Base-by-base conservation (phyloP, 2,797 vertebrate genomes). In the Ctenopoma kingsleyae region DNA sequence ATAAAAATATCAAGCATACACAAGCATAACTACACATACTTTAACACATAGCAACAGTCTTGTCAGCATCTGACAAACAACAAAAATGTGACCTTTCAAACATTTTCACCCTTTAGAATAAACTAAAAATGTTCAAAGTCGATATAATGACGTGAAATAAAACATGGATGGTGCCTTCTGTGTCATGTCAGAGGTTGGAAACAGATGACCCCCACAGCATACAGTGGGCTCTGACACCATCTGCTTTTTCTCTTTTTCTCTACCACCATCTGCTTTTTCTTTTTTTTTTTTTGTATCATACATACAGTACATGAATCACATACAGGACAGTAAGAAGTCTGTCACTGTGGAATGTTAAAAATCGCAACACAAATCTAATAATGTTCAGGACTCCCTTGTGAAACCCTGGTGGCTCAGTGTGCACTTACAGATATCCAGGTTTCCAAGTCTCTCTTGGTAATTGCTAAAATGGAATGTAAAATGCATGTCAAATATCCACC, bases 111-210 rank as follows among this genome's bases (percentile, higher is more conserved):
- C 4, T 8, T 12, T 27, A 4, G n/a, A 10, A 46, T 46, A 22
- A 46, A 51, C 11, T 11, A 17, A n/a, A n/a, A n/a, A n/a, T n/a
- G n/a, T 36, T 9, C 36, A n/a, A 27, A 35, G 17, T 11, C 15
- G 52, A 19, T 35, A n/a, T 9, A 11, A 47, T 23, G 11, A 23
- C 11, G 20, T 4, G 3, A 11, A 53, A 66, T 38, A 35, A 40
- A 36, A 40, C 47, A 79, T 51, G 52, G 71, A 73, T 8, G 25
- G 44, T 78, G 74, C 74, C 76, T 79, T 76, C 77, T 81, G 76
- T 84, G 68, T 80, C 70, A 15, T 77, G 76, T 72, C 64, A 79
- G 60, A 84, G 61, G 86, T 83, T 87, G 66, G 65, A 89, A 87
- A 76, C 85, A 87, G 82, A 85, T 87, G 79, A 71, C 64, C 62